phyloP scores from a whole-genome alignment of 2,888 invertebrate species.

The Volucella inanis region DNA sequence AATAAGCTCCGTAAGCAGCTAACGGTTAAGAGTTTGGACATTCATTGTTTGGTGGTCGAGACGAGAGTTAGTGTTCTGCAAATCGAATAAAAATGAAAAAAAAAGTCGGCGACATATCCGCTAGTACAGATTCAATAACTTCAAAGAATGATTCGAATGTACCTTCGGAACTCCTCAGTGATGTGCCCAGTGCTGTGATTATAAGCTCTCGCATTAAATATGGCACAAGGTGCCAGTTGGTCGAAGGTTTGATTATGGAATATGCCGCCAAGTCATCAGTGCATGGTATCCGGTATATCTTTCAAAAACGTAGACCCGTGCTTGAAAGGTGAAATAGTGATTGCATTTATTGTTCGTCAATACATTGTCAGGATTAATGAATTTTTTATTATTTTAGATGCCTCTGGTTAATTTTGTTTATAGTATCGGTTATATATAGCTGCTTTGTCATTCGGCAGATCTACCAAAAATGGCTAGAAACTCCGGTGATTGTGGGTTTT shows the following conservation, averaged over 20 bases:
- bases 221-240: conserved; percentile 79
- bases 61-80: conserved; percentile 12
- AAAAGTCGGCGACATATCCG: conserved; percentile 26
- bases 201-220: conserved; percentile 81
- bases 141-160: conserved; percentile 28
- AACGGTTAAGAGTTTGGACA: conserved; percentile 7
- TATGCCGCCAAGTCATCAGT: conserved; percentile 81
- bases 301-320: conserved; percentile 80
- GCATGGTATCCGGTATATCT: conserved; percentile 81
- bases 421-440: conserved; percentile 80
- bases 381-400: conserved; percentile 75
- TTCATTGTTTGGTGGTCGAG: conserved; percentile 8
- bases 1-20: not conserved
- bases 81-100: conserved; percentile 29
- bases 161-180: conserved; percentile 79
- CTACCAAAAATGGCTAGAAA: conserved; percentile 80
- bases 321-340: conserved; percentile 79
- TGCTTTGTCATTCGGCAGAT: conserved; percentile 80
- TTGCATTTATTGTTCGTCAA: not conserved
- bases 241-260: conserved; percentile 80
- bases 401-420: conserved; percentile 79
- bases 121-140: conserved; percentile 28
- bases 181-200: conserved; percentile 81
- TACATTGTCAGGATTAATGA: not conserved
- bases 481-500: conserved; percentile 81